Evolutionary conservation across 2,797 vertebrate species (phyloP).

Genomic region (Eospalax fontanierii): DNA sequence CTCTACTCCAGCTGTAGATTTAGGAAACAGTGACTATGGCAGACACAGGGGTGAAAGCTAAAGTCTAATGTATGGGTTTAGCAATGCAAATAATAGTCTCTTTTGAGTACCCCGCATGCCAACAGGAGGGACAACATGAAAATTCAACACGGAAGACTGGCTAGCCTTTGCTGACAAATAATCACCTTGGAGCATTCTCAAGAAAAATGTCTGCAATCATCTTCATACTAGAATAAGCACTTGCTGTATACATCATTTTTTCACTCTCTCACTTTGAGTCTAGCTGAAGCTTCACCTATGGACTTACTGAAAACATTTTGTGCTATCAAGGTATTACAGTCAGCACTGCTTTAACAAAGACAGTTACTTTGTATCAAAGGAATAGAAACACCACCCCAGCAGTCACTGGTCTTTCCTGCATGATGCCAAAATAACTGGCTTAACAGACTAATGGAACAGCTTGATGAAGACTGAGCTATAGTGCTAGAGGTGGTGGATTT

Average conservation of each 20-base stretch:
- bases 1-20: neutral
- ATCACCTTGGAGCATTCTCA: neutral
- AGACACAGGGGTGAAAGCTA: slow-evolving; percentile 1
- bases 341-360: slow-evolving; percentile 56
- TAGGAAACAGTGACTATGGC: neutral
- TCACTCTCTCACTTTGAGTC: neutral
- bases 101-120: neutral
- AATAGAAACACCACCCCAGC: neutral
- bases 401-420: neutral
- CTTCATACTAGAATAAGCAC: neutral
- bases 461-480: neutral
- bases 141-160: neutral
- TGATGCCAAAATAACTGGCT: neutral
- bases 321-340: neutral
- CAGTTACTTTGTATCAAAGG: slow-evolving; percentile 11
- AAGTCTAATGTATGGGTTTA: neutral
- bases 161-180: neutral
- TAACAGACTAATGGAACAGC: neutral
- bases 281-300: neutral
- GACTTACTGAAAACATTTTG: slow-evolving; percentile 7
- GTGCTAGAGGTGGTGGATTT: neutral
- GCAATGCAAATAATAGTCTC: neutral
- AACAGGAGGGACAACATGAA: neutral
- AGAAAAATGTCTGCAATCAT: neutral
- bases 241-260: neutral